Base-by-base conservation (phyloP, 2,113 vertebrate species). In the Donacobius atricapilla region DNA sequence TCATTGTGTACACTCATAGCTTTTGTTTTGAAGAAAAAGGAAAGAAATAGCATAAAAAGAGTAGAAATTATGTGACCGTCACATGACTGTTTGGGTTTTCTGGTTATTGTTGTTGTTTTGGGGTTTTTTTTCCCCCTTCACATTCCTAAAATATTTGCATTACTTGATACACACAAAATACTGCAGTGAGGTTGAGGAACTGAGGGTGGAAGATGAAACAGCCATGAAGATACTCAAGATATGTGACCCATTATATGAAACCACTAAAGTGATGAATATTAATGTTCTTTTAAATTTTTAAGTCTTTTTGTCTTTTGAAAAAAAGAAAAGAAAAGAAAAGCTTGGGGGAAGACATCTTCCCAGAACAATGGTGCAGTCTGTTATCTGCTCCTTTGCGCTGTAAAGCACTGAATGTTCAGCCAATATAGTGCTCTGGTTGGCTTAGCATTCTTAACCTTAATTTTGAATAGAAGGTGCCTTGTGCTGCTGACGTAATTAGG, bases 391-490 rank as follows among this genome's bases (percentile, higher is more conserved):
- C 42, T 87, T 83, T 95, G 77, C 96, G 73, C 91, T 71, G 79
- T 85, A 87, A 57, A 87, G 92, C 90, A 91, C 83, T 70, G 87
- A 51, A 85, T 79, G 90, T 95, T 96, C 60, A 82, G 91, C 86
- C 96, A 80, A 73, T 94, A 88, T 65, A 72, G 80, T 58, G 86
- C 87, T 94, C 61, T 76, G 89, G 48, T 83, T 94, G 90, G 87
- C 81, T 71, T 88, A 93, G 93, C 91, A 51, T 85, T 95, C 94
- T 95, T 87, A 91, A 93, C 89, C 91, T 77, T 83, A 80, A 77
- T 90, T 94, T 94, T 94, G 93, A 96, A 94, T 94, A 86, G 93
- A 95, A 90, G 91, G 94, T 91, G 87, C 92, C 96, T 95, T 83
- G 53, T 83, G 66, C 93, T 78, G 82, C 76, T 95, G 95, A 94